Conservation (phyloP, 1,140 invertebrate genomes). For the Drosophila auraria region DNA sequence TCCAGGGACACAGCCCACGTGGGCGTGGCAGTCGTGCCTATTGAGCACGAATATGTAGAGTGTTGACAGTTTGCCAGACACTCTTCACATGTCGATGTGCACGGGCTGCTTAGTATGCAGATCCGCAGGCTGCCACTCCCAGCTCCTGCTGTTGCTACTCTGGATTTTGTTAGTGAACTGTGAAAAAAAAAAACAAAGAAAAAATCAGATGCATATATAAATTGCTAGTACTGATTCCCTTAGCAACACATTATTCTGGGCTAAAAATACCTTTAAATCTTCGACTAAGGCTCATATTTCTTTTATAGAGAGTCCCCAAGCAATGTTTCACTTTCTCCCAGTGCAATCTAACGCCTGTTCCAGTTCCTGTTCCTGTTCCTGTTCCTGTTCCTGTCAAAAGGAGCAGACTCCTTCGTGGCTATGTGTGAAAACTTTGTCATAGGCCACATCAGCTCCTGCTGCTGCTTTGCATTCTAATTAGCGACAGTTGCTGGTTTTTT, state of each 20-base stretch:
- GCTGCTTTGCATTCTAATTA: conserved; percentile 77
- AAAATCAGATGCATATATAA: neutral
- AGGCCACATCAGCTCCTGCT: conserved; percentile 25
- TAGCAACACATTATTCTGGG: too few relatives aligned
- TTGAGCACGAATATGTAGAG: conserved; percentile 65
- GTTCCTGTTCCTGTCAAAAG: conserved; percentile 3
- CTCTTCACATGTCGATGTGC: conserved; percentile 41
- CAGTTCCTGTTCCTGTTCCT: neutral
- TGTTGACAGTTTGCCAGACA: conserved; percentile 57
- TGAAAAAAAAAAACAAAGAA: conserved; percentile 5
- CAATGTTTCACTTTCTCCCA: neutral
- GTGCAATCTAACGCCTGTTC: conserved; percentile 1
- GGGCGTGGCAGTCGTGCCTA: conserved; percentile 40
- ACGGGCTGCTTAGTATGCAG: conserved; percentile 60
- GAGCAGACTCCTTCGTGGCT: conserved; percentile 4
- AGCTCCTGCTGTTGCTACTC: neutral
- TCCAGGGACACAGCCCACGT: conserved; percentile 3
- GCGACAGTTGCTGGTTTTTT: conserved; percentile 45
- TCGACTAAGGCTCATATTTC: neutral
- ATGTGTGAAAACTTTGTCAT: conserved; percentile 58
- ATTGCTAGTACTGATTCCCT: too few relatives aligned
- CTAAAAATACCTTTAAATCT: too few relatives aligned
- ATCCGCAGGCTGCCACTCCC: conserved; percentile 21
- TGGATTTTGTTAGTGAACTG: conserved; percentile 8
- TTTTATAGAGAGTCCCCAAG: neutral